phyloP scores from a whole-genome alignment of 2,888 invertebrate genomes.

The Zaprionus obscuricornis region DNA sequence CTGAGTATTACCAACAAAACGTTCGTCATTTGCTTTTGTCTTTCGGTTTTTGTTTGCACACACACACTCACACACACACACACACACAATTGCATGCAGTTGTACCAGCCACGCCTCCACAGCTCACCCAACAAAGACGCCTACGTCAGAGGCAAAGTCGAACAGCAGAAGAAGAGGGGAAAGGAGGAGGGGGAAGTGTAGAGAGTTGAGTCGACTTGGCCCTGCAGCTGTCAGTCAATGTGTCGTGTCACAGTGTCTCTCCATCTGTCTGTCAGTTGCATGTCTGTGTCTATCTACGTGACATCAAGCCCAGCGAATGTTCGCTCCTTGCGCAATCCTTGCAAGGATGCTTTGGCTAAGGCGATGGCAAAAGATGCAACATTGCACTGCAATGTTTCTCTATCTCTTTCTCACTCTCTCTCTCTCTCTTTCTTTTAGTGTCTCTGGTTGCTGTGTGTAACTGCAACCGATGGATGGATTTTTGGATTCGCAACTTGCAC shows the following conservation, averaged over 20 bases:
- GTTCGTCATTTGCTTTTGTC: constrained; percentile 78
- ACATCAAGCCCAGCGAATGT: constrained; percentile 72
- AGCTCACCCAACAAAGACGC: too few relatives aligned
- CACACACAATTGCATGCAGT: too few relatives aligned
- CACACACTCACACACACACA: constrained; percentile 72
- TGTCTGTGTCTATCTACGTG: constrained; percentile 79
- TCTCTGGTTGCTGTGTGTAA: constrained; percentile 43
- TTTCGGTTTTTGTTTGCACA: constrained; percentile 78
- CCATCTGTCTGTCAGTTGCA: constrained; percentile 82
- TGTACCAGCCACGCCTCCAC: constrained; percentile 42
- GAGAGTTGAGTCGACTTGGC: constrained; percentile 40
- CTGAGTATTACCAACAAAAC: constrained; percentile 48
- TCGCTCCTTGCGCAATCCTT: constrained; percentile 59
- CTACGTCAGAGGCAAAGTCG: constrained; percentile 17
- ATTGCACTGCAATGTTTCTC: not conserved
- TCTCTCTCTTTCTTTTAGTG: too few relatives aligned
- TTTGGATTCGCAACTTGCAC: constrained; percentile 78
- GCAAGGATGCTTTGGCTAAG: too few relatives aligned
- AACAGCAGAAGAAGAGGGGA: too few relatives aligned
- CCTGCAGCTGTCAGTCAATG: constrained; percentile 80
- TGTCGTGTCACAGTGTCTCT: constrained; percentile 80
- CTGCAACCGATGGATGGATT: constrained; percentile 78
- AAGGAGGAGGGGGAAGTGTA: too few relatives aligned
- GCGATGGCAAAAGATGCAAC: constrained; percentile 20
- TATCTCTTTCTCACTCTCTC: not conserved